Evolutionary conservation across 2,113 vertebrate species (phyloP).

Genomic region (Oenanthe melanoleuca): DNA sequence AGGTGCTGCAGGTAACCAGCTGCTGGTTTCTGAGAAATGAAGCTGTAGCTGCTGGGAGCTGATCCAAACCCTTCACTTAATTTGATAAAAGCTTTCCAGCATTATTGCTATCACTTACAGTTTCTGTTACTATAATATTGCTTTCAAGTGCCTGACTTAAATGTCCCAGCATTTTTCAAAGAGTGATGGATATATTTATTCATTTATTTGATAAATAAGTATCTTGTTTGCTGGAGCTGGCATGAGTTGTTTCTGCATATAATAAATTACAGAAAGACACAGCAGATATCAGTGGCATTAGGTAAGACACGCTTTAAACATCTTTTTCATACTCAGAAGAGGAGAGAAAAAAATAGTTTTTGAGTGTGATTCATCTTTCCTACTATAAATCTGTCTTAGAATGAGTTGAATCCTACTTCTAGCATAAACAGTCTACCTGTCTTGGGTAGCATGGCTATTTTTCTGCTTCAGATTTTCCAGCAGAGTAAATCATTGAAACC

Average conservation of each 20-base stretch:
- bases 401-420: neutral
- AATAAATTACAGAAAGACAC: neutral
- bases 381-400: neutral
- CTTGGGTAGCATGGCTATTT: neutral
- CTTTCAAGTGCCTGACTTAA: neutral
- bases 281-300: neutral
- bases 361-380: neutral
- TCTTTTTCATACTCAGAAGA: neutral
- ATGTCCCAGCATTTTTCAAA: neutral
- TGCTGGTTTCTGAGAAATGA: conserved; percentile 20
- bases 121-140: conserved; percentile 11
- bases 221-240: neutral
- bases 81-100: conserved; percentile 38
- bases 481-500: neutral
- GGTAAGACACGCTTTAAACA: neutral
- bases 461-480: neutral
- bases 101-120: conserved; percentile 22
- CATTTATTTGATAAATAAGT: neutral
- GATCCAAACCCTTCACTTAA: conserved; percentile 17
- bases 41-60: neutral
- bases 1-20: neutral
- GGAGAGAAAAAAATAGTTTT: no score
- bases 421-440: neutral
- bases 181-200: neutral
- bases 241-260: neutral